Evolutionary conservation across 1,140 invertebrate species (phyloP).

Genomic region (Ridgeia piscesae): DNA sequence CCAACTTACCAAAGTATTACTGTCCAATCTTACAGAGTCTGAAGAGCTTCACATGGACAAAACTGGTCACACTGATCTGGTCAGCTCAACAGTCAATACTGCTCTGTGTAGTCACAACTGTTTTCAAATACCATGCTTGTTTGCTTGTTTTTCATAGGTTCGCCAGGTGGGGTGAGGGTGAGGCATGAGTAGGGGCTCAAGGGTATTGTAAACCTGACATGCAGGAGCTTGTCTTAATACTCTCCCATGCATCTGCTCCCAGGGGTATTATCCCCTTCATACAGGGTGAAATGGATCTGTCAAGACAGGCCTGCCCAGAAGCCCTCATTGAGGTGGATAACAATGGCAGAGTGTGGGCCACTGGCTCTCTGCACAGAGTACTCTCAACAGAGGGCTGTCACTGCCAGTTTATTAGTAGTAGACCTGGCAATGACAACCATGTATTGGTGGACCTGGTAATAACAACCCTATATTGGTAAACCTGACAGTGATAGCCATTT

Average conservation of each 20-base stretch:
- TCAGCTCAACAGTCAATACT: not conserved
- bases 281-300: not conserved
- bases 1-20: not conserved
- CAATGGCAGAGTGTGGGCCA: not conserved
- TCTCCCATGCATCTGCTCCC: not conserved
- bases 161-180: too few relatives aligned
- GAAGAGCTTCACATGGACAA: not conserved
- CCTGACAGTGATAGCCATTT: too few relatives aligned
- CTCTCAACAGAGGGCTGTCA: not conserved
- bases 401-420: not conserved
- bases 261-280: conserved; percentile 4
- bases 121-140: not conserved
- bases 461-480: too few relatives aligned
- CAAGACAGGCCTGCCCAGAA: not conserved
- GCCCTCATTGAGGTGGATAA: not conserved
- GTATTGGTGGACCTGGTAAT: too few relatives aligned
- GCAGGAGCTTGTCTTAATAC: not conserved
- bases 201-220: not conserved
- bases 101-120: not conserved
- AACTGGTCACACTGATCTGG: not conserved
- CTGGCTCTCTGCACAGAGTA: not conserved
- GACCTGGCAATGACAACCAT: too few relatives aligned
- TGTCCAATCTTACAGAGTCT: not conserved
- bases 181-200: not conserved
- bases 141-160: not conserved